Evolutionary conservation across 2,113 vertebrate genomes (phyloP).

Genomic region (Podilymbus podiceps): DNA sequence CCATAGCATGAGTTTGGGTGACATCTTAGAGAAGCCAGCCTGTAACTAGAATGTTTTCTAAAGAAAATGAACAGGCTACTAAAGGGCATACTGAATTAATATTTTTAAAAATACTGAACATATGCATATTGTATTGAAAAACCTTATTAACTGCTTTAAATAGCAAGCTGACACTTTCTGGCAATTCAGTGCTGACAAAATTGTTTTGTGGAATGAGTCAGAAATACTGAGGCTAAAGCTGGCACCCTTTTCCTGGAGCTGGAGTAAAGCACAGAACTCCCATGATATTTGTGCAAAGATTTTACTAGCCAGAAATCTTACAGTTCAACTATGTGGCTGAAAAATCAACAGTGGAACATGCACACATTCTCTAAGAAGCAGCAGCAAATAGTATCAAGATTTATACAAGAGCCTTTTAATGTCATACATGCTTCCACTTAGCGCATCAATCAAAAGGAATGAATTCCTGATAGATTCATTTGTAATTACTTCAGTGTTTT

Average conservation of each 20-base stretch:
- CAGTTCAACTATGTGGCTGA: neutral
- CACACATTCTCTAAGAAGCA: neutral
- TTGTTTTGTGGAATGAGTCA: neutral
- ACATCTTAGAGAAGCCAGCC: neutral
- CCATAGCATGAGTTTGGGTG: neutral
- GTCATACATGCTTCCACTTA: neutral
- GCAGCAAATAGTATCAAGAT: neutral
- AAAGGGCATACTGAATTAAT: neutral
- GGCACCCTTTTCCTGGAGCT: neutral
- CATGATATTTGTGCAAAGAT: neutral
- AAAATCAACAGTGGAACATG: neutral
- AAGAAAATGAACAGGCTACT: neutral
- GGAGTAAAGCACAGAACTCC: neutral
- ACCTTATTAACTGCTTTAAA: neutral
- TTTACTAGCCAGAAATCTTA: neutral
- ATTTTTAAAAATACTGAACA: neutral
- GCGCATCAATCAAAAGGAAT: neutral
- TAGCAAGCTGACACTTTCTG: neutral
- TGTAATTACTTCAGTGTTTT: neutral
- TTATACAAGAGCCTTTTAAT: neutral
- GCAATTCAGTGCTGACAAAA: neutral
- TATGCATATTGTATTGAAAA: neutral
- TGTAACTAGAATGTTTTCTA: neutral
- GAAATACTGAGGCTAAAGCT: neutral
- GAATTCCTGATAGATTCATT: neutral